Percentiles rank a stretch among this genome's conserved stretches.
Conservation (phyloP, 2,113 vertebrate species). For the Myotis brandtii region DNA sequence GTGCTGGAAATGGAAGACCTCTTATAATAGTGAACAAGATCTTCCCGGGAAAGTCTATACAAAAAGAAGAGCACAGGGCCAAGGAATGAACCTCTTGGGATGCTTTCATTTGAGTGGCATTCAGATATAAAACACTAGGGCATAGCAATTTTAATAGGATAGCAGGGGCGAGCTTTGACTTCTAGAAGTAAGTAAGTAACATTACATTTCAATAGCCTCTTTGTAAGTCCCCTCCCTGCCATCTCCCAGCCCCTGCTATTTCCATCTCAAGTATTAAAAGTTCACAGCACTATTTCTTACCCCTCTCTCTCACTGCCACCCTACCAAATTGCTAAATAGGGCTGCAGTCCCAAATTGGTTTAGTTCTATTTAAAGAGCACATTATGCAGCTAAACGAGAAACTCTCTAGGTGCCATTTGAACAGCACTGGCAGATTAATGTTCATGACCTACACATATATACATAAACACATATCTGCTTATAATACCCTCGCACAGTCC, state of each 20-base stretch:
- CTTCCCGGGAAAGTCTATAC: neutral
- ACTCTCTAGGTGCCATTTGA: conserved; percentile 11
- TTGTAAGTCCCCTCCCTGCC: neutral
- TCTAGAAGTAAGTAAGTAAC: neutral
- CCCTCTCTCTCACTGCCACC: neutral
- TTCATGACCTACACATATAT: neutral
- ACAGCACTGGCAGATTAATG: conserved; percentile 18
- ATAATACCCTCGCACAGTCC: neutral
- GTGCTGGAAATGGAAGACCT: neutral
- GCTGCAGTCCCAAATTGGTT: neutral
- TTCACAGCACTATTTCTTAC: conserved; percentile 16
- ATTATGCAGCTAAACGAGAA: conserved; percentile 26
- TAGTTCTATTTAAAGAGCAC: conserved; percentile 20
- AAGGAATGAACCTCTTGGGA: neutral
- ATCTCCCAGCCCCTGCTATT: neutral
- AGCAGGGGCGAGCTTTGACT: neutral
- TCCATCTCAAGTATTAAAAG: neutral
- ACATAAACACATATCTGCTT: neutral
- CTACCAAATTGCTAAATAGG: neutral
- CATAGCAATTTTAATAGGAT: neutral
- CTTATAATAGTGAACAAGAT: neutral
- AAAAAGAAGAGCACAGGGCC: neutral
- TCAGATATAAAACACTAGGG: neutral
- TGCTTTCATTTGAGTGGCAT: neutral
- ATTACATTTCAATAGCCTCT: neutral